phyloP scores from a whole-genome alignment of 2,113 vertebrate species.

The Pelecanoides urinatrix region DNA sequence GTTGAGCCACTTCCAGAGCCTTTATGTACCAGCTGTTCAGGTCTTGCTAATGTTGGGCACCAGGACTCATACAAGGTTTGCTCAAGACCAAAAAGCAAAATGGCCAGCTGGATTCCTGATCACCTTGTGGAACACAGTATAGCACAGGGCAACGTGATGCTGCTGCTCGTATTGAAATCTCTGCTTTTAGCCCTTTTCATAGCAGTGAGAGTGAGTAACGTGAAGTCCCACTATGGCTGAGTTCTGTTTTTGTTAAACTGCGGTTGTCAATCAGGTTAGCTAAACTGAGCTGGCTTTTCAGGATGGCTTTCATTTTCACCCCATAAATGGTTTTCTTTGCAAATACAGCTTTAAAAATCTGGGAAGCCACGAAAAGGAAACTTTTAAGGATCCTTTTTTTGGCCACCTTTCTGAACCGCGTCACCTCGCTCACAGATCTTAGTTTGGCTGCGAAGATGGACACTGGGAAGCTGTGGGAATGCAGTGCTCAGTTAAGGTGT shows the following conservation, averaged over 20 bases:
- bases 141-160: background rate
- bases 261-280: background rate
- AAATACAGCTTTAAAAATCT: background rate
- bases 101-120: background rate
- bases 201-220: accelerated
- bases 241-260: background rate
- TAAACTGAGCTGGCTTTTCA: background rate
- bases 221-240: background rate
- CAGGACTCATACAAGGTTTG: background rate
- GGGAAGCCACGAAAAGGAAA: background rate
- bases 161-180: background rate
- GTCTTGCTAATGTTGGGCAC: background rate
- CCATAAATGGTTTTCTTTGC: background rate
- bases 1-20: background rate
- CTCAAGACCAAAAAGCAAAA: background rate
- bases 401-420: background rate
- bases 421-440: background rate
- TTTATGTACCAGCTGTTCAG: background rate
- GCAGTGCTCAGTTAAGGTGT: background rate
- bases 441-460: background rate
- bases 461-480: background rate
- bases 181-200: background rate
- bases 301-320: background rate
- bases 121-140: background rate
- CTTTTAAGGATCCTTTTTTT: background rate